These are phyloP conservation scores for Drosophila rufa DNA, from an alignment of 1,140 invertebrate genomes.

Conservation along the genomic window DNA sequence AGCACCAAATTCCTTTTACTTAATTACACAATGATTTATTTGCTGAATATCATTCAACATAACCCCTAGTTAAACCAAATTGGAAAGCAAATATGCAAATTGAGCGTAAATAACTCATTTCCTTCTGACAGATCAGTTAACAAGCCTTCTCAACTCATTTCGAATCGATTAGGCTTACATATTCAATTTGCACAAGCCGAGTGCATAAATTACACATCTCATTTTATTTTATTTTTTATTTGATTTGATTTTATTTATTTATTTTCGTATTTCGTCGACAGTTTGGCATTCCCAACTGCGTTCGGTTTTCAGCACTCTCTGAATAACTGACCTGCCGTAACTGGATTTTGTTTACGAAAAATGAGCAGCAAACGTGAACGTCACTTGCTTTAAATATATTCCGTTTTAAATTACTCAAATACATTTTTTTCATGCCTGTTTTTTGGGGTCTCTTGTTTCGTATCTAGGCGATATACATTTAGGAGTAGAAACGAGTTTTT, in stretches of 20 bases:
- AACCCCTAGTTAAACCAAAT: neutral
- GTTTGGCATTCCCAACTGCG: slow-evolving; percentile 48
- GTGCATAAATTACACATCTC: slow-evolving; percentile 29
- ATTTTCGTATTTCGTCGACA: slow-evolving; percentile 39
- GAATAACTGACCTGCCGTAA: slow-evolving; percentile 70
- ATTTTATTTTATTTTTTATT: slow-evolving; percentile 20
- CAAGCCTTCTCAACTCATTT: slow-evolving; percentile 25
- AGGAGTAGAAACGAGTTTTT: slow-evolving; percentile 41
- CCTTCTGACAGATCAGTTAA: slow-evolving; percentile 43
- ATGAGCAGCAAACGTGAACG: slow-evolving; percentile 30
- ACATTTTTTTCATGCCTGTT: slow-evolving; percentile 39
- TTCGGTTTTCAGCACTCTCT: slow-evolving; percentile 54
- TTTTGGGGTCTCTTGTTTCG: slow-evolving; percentile 42
- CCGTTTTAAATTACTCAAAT: slow-evolving; percentile 48
- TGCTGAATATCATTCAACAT: neutral
- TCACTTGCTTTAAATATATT: slow-evolving; percentile 52
- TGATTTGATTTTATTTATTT: slow-evolving; percentile 6
- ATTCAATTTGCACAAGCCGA: slow-evolving; percentile 26
- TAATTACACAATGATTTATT: neutral
- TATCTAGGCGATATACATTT: slow-evolving; percentile 44
- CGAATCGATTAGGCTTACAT: slow-evolving; percentile 29
- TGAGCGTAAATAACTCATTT: slow-evolving; percentile 14
- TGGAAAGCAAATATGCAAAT: slow-evolving; percentile 4
- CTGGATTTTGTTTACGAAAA: slow-evolving; percentile 30
- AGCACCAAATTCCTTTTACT: too few relatives aligned